A percentile compares a stretch with the other conserved stretches of the same genome.
Evolutionary conservation across 1,140 invertebrate species (phyloP).

Genomic region (Melanaphis sacchari): DNA sequence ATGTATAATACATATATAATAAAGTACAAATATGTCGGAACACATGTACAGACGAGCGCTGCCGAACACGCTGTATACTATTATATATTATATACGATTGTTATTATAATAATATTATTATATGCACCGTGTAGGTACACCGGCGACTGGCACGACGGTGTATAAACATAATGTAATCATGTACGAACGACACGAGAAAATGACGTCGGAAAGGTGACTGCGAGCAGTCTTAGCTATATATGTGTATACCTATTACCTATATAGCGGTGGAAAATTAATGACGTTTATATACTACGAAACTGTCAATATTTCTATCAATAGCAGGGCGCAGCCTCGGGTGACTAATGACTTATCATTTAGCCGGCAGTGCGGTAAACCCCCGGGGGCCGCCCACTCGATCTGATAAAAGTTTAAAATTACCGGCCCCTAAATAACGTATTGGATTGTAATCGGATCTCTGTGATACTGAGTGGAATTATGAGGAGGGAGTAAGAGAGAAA

Average conservation of each 20-base stretch:
- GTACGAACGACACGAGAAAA: slow-evolving; percentile 3
- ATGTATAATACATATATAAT: not conserved
- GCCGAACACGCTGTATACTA: not conserved
- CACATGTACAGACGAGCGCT: not conserved
- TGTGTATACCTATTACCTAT: not conserved
- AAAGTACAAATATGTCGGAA: not conserved
- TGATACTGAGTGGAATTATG: not conserved
- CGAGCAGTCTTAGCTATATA: not conserved
- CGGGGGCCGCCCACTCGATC: slow-evolving; percentile 50
- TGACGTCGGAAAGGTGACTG: slow-evolving; percentile 37
- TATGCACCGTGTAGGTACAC: not conserved
- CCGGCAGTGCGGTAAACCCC: slow-evolving; percentile 34
- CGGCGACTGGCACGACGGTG: not conserved
- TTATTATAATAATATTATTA: slow-evolving; percentile 11
- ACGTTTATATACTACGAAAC: slow-evolving; percentile 51
- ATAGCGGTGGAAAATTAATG: slow-evolving; percentile 51
- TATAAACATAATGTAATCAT: not conserved
- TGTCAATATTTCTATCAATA: slow-evolving; percentile 55
- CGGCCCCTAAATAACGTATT: not conserved
- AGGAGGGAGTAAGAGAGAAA: not conserved
- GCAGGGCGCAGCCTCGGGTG: slow-evolving; percentile 49
- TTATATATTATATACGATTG: slow-evolving; percentile 10
- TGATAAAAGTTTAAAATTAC: slow-evolving; percentile 56
- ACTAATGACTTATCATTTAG: slow-evolving; percentile 55
- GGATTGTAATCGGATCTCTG: slow-evolving; percentile 53